Conservation (phyloP, 1,140 invertebrate genomes). For the Aphidius ervi region DNA sequence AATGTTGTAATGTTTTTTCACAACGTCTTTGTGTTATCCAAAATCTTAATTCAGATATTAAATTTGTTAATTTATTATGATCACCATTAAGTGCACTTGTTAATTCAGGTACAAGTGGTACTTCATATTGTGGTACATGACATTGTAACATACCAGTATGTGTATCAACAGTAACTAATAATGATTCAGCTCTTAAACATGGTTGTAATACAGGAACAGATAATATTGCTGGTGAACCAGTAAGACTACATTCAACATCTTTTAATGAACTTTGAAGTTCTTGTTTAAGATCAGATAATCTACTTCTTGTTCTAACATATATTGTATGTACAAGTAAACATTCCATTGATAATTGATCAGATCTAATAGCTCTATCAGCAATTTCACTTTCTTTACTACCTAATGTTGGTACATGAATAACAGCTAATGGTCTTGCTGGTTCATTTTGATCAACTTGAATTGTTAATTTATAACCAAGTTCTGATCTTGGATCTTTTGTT, state of each 20-base stretch:
- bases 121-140: slow-evolving; percentile 86
- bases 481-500: slow-evolving; percentile 72
- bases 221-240: slow-evolving; percentile 84
- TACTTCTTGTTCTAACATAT: slow-evolving; percentile 81
- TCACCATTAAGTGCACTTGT: slow-evolving; percentile 77
- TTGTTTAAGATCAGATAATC: slow-evolving; percentile 79
- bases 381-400: slow-evolving; percentile 71
- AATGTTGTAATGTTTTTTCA: slow-evolving; percentile 90
- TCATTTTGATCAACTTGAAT: slow-evolving; percentile 84
- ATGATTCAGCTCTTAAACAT: slow-evolving; percentile 84
- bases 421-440: slow-evolving; percentile 74
- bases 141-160: slow-evolving; percentile 88
- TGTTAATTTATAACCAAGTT: slow-evolving; percentile 81
- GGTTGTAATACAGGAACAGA: slow-evolving; percentile 84
- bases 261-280: slow-evolving; percentile 71
- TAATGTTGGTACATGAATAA: slow-evolving; percentile 83
- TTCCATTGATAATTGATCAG: slow-evolving; percentile 90
- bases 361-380: slow-evolving; percentile 74
- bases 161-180: slow-evolving; percentile 88
- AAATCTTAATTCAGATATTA: slow-evolving; percentile 75
- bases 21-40: slow-evolving; percentile 89
- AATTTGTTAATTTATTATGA: slow-evolving; percentile 61
- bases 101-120: slow-evolving; percentile 76
- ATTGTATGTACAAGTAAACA: slow-evolving; percentile 95
- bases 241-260: slow-evolving; percentile 66